Conservation (phyloP, 2,113 vertebrate genomes). For the Centropus unirufus region DNA sequence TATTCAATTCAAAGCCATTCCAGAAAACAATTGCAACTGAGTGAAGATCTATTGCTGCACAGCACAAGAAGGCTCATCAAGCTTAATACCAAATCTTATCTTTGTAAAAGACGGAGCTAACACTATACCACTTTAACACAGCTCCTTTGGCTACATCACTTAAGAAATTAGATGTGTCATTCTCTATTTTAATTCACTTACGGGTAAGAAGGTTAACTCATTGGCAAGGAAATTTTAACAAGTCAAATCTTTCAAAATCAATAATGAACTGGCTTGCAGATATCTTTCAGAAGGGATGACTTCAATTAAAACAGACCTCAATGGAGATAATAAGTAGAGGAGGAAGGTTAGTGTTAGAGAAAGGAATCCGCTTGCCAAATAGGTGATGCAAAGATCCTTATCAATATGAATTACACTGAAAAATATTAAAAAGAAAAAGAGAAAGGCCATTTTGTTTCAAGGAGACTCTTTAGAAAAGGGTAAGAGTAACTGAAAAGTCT, state of each 20-base stretch:
- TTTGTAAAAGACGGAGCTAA: conserved; percentile 40
- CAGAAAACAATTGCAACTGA: neutral
- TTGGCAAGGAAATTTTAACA: conserved; percentile 59
- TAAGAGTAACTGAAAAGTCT: neutral
- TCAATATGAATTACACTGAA: conserved; percentile 37
- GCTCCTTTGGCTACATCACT: conserved; percentile 39
- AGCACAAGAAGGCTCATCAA: neutral
- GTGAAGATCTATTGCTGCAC: neutral
- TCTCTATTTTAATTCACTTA: conserved; percentile 68
- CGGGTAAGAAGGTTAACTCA: conserved; percentile 67
- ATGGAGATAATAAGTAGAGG: conserved; percentile 45
- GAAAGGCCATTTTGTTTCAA: conserved; percentile 63
- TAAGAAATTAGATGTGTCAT: conserved; percentile 70
- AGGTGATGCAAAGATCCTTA: conserved; percentile 37
- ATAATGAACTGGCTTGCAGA: conserved; percentile 60
- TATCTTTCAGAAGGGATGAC: conserved; percentile 56
- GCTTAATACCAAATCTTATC: conserved; percentile 23
- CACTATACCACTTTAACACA: neutral
- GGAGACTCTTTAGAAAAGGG: neutral
- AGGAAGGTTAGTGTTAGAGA: conserved; percentile 35
- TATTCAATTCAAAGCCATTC: neutral
- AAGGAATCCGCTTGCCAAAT: conserved; percentile 43
- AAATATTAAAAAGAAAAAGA: conserved; percentile 49
- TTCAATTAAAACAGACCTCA: conserved; percentile 72
- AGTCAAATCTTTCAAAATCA: conserved; percentile 72